A percentile compares a stretch with the other conserved stretches of the same genome.
These are phyloP conservation scores for Pollenia angustigena DNA, from an alignment of 2,888 invertebrate genomes.

Conservation along the genomic window DNA sequence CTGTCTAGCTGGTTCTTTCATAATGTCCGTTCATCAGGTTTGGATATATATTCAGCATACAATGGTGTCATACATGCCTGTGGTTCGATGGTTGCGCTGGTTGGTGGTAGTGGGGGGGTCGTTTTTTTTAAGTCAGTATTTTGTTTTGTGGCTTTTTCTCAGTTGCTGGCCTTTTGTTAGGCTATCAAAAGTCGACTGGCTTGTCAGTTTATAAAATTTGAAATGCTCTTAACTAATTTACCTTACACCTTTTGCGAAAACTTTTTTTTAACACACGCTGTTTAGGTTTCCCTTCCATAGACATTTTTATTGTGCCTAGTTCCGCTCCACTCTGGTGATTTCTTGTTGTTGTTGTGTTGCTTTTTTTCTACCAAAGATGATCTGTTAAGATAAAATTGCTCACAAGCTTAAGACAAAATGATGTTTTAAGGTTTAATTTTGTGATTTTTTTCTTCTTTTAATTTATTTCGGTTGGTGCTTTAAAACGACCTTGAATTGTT, in stretches of 20 bases:
- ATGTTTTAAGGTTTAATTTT: conserved; percentile 42
- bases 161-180: conserved; percentile 28
- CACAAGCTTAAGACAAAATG: conserved; percentile 48
- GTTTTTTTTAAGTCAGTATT: background rate
- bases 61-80: conserved; percentile 15
- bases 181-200: conserved; percentile 47
- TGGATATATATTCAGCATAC: background rate
- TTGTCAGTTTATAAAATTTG: conserved; percentile 66
- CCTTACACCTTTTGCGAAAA: conserved; percentile 57
- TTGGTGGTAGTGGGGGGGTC: conserved; percentile 19
- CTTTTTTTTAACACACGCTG: background rate
- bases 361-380: conserved; percentile 56
- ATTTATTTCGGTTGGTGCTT: conserved; percentile 8
- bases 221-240: conserved; percentile 68
- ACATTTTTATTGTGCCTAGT: background rate
- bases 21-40: conserved; percentile 36
- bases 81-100: background rate
- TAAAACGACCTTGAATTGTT: conserved; percentile 72
- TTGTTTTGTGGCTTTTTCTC: background rate
- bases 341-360: background rate
- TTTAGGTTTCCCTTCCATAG: conserved; percentile 15
- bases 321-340: conserved; percentile 45
- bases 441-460: background rate
- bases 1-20: conserved; percentile 17
- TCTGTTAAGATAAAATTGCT: conserved; percentile 70